phyloP scores from a whole-genome alignment of 2,888 invertebrate genomes.

The Drosophila picticornis region DNA sequence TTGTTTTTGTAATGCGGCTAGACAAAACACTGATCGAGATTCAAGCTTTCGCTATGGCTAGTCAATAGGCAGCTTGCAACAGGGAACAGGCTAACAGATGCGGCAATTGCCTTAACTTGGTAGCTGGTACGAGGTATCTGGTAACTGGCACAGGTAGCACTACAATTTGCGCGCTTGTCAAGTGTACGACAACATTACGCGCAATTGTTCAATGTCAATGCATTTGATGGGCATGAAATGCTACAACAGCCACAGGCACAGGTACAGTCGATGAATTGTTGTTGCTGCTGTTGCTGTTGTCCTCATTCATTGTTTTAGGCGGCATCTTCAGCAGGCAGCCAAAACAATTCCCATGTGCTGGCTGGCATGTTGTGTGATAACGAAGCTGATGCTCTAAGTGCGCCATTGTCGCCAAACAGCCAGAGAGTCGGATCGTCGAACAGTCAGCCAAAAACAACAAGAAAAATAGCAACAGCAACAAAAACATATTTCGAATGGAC shows the following conservation, averaged over 20 bases:
- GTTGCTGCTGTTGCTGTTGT: constrained; percentile 32
- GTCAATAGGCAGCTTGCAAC: constrained; percentile 1
- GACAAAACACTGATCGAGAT: constrained; percentile 67
- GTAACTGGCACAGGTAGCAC: constrained; percentile 62
- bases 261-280: constrained; percentile 39
- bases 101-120: constrained; percentile 18
- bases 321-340: constrained; percentile 39
- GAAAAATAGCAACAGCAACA: constrained; percentile 6
- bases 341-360: constrained; percentile 79
- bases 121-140: constrained; percentile 3
- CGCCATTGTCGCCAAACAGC: constrained; percentile 63
- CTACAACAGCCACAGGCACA: constrained; percentile 33
- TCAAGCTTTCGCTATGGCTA: constrained; percentile 67
- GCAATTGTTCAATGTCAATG: constrained; percentile 81
- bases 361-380: constrained; percentile 78
- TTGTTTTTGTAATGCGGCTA: constrained; percentile 55
- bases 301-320: constrained; percentile 71
- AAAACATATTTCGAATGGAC: constrained; percentile 15
- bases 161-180: constrained; percentile 82
- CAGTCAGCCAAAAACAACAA: constrained; percentile 17
- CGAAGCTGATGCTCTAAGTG: constrained; percentile 60
- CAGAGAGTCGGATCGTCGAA: background rate
- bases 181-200: constrained; percentile 82
- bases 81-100: constrained; percentile 10
- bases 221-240: constrained; percentile 81